Conservation (phyloP, 2,113 vertebrate species). For the Centropus bengalensis region DNA sequence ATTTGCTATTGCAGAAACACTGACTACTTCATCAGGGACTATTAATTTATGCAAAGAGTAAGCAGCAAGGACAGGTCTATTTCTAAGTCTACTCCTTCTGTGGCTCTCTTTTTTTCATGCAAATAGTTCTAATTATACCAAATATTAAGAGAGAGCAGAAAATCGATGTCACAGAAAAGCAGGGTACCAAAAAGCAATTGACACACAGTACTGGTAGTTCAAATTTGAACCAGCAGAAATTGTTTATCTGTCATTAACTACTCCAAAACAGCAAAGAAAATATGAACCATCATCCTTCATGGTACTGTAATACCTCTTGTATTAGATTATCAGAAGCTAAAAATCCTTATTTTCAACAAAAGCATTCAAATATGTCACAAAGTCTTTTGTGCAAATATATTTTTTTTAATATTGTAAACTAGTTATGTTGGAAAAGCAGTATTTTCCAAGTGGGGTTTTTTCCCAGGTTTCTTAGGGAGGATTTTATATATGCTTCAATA, state of each 20-base stretch:
- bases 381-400: neutral
- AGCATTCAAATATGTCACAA: neutral
- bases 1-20: neutral
- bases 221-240: neutral
- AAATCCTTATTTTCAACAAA: neutral
- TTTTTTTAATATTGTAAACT: neutral
- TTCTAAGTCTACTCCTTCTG: neutral
- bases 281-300: neutral
- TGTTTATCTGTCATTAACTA: neutral
- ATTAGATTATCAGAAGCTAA: neutral
- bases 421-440: neutral
- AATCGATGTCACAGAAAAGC: neutral
- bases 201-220: neutral
- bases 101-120: slow-evolving; percentile 36
- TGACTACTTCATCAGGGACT: slow-evolving; percentile 60
- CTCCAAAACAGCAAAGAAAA: neutral
- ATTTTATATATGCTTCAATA: slow-evolving; percentile 7
- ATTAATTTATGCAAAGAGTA: slow-evolving; percentile 51
- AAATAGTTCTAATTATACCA: slow-evolving; percentile 39
- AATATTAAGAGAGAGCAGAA: neutral
- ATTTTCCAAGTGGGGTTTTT: neutral
- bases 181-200: neutral
- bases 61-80: slow-evolving; percentile 32
- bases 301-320: neutral
- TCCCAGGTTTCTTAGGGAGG: slow-evolving; percentile 27